Conservation (phyloP, 2,888 invertebrate species). For the Lochmaea crataegi region DNA sequence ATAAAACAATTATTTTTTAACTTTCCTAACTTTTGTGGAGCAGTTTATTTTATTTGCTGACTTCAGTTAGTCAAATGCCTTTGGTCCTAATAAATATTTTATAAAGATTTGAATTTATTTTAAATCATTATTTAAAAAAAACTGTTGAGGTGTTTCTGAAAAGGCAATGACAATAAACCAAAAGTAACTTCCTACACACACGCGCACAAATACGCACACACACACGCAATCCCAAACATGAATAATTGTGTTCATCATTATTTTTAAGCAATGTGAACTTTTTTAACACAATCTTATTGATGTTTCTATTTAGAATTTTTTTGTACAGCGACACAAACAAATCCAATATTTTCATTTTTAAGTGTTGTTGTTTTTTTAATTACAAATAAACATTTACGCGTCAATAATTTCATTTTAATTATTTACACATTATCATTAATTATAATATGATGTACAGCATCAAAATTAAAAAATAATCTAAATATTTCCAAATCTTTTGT, state of each 20-base stretch:
- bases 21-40: too few species aligned
- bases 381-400: conserved; percentile 5
- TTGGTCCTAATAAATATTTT: too few species aligned
- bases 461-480: conserved; percentile 10
- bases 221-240: not conserved
- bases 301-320: too few species aligned
- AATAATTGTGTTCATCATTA: conserved; percentile 6
- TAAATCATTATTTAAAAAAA: not conserved
- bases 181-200: conserved; percentile 5
- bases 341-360: too few species aligned
- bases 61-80: too few species aligned
- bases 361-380: not conserved
- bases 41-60: too few species aligned
- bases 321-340: too few species aligned
- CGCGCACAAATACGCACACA: conserved; percentile 1
- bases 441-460: conserved; percentile 8
- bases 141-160: not conserved
- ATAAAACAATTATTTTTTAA: too few species aligned
- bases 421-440: conserved; percentile 15
- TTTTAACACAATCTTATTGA: not conserved
- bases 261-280: not conserved
- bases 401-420: conserved; percentile 12
- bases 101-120: too few species aligned
- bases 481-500: conserved; percentile 18
- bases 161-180: not conserved